Evolutionary conservation across 2,797 vertebrate species (phyloP).

Genomic region (Rhodeus uyekii): DNA sequence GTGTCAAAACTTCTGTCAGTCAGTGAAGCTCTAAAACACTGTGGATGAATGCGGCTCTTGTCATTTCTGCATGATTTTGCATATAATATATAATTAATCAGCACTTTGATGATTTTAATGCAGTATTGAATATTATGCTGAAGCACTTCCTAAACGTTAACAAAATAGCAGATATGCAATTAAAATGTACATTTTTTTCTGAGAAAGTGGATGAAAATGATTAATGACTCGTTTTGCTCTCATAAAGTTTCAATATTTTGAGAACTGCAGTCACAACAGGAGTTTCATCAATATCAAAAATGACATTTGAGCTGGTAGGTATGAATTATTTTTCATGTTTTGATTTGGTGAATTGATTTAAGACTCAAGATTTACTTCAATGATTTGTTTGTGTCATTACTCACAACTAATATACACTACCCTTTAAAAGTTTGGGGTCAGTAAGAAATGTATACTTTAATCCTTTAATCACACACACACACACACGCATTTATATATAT

Average conservation of each 20-base stretch:
- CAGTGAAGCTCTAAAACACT: neutral
- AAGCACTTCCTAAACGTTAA: too few relatives aligned
- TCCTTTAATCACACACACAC: too few relatives aligned
- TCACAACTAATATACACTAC: neutral
- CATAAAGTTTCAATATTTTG: neutral
- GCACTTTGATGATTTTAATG: neutral
- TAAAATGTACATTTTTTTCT: neutral
- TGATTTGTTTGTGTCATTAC: neutral
- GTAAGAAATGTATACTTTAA: too few relatives aligned
- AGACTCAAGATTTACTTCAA: neutral
- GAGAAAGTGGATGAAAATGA: neutral
- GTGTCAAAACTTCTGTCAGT: conserved; percentile 8
- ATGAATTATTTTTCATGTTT: neutral
- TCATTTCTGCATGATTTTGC: neutral
- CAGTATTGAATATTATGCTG: neutral
- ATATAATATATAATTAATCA: neutral
- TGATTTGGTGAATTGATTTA: neutral
- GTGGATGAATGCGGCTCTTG: neutral
- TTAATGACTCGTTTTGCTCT: neutral
- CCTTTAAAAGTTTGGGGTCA: neutral
- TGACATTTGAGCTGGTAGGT: neutral
- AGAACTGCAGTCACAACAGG: neutral
- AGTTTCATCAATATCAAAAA: neutral
- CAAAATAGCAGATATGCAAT: neutral
- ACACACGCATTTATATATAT: too few relatives aligned